Evolutionary conservation across 2,888 invertebrate genomes (phyloP).

Genomic region (Smittia aterrima): DNA sequence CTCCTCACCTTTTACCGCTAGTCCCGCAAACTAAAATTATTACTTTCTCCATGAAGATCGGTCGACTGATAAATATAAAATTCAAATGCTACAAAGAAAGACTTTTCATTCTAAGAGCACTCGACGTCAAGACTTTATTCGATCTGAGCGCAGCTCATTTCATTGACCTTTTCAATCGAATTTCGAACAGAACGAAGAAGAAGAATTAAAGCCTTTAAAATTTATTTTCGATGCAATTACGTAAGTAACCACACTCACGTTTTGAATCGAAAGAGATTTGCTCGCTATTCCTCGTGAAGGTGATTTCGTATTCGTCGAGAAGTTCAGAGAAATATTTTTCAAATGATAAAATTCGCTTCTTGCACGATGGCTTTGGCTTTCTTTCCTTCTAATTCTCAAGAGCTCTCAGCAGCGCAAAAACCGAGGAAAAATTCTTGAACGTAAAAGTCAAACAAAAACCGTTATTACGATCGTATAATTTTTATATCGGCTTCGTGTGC

Average conservation of each 20-base stretch:
- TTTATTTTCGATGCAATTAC: constrained; percentile 8
- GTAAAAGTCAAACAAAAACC: not conserved
- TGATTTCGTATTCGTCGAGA: not conserved
- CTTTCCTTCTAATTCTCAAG: not conserved
- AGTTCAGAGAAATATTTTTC: not conserved
- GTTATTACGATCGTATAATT: constrained; percentile 24
- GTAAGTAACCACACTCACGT: not conserved
- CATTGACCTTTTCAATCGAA: not conserved
- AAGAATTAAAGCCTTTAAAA: not conserved
- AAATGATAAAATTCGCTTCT: not conserved
- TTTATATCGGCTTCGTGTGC: not conserved
- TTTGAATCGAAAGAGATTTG: not conserved
- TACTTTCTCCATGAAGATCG: not conserved
- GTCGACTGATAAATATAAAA: not conserved
- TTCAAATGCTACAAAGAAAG: not conserved
- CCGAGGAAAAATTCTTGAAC: not conserved
- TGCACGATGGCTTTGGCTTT: constrained; percentile 1
- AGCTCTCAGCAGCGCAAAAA: constrained; percentile 15
- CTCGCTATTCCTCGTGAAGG: not conserved
- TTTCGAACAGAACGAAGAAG: not conserved
- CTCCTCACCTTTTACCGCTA: not conserved
- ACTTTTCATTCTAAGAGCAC: not conserved
- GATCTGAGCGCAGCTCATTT: not conserved
- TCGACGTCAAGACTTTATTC: not conserved
- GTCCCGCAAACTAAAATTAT: not conserved